Percentiles rank a stretch among this genome's conserved stretches.
These are phyloP conservation scores for Scaptodrosophila lebanonensis DNA, from an alignment of 1,140 invertebrate genomes.

Conservation along the genomic window DNA sequence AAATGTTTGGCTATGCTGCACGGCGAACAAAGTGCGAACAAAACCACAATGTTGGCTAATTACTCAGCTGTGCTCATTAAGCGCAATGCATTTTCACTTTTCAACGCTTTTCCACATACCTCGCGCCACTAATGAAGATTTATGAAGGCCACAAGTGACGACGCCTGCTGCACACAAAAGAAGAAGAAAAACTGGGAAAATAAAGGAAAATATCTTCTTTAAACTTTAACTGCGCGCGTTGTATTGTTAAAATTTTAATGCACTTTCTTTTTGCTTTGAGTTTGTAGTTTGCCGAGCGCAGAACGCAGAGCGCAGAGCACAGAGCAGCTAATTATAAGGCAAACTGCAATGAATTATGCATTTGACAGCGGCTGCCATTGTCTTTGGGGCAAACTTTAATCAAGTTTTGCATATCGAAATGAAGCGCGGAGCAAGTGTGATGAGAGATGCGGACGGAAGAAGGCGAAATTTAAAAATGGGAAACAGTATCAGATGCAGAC, in stretches of 20 bases:
- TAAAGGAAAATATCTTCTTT: constrained; percentile 43
- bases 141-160: not conserved
- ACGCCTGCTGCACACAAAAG: constrained; percentile 39
- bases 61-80: constrained; percentile 72
- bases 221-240: constrained; percentile 3
- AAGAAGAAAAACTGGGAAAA: no score
- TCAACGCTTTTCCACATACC: constrained; percentile 66
- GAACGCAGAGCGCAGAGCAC: no score
- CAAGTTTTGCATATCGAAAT: constrained; percentile 68
- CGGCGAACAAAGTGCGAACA: not conserved
- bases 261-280: constrained; percentile 42
- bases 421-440: no score
- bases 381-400: constrained; percentile 64
- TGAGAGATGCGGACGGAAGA: constrained; percentile 6
- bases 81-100: constrained; percentile 71
- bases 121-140: constrained; percentile 13
- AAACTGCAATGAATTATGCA: constrained; percentile 70
- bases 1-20: constrained; percentile 29
- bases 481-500: constrained; percentile 23
- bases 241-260: constrained; percentile 64
- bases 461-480: no score
- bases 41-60: constrained; percentile 70
- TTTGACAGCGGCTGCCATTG: constrained; percentile 50
- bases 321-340: constrained; percentile 66
- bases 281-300: constrained; percentile 3